Evolutionary conservation across 2,113 vertebrate species (phyloP).

Genomic region (Microtus ochrogaster): DNA sequence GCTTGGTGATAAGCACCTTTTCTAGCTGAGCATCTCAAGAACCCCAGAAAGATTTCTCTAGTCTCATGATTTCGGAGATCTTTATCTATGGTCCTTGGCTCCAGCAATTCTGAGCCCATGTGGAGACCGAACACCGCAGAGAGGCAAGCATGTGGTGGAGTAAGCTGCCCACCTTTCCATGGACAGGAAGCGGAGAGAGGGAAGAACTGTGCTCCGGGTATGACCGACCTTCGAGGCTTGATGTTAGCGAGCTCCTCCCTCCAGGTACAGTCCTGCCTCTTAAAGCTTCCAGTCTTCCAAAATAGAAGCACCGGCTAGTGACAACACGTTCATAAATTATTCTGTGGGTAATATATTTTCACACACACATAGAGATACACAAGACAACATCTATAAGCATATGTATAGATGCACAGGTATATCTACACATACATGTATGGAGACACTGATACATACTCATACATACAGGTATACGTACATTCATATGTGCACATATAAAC

Average conservation of each 20-base stretch:
- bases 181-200: too few relatives aligned
- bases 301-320: too few relatives aligned
- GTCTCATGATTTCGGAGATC: not conserved
- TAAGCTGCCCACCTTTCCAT: not conserved
- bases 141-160: not conserved
- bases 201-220: not conserved
- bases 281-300: too few relatives aligned
- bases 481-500: not conserved
- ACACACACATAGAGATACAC: not conserved
- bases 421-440: not conserved
- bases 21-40: not conserved
- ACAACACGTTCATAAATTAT: not conserved
- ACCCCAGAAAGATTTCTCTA: not conserved
- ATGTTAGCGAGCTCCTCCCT: not conserved
- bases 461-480: not conserved
- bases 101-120: not conserved
- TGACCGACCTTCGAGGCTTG: not conserved
- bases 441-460: not conserved
- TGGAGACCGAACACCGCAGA: not conserved
- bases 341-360: not conserved
- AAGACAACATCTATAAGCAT: not conserved
- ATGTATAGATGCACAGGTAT: not conserved
- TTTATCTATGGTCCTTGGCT: not conserved
- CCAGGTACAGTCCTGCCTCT: too few relatives aligned
- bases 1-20: not conserved